Percentiles rank a stretch among this genome's conserved stretches.
Evolutionary conservation across 1,140 invertebrate genomes (phyloP).

Genomic region (Plodia interpunctella): DNA sequence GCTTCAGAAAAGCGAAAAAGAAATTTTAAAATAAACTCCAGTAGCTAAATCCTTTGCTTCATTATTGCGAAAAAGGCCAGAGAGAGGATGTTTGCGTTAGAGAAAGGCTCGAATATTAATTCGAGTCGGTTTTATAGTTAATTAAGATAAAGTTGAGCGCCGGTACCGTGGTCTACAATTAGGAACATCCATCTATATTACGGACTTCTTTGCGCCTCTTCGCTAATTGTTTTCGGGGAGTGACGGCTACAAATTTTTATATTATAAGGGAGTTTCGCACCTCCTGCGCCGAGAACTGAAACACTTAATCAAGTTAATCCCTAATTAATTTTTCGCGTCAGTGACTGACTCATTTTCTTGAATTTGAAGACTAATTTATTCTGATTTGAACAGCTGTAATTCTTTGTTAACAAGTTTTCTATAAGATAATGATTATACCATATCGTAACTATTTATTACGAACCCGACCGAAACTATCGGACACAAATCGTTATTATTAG

Average conservation of each 20-base stretch:
- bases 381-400: neutral
- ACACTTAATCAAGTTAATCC: neutral
- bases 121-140: neutral
- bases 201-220: neutral
- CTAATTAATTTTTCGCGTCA: neutral
- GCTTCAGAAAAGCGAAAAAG: neutral
- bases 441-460: too few species aligned
- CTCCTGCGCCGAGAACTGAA: neutral
- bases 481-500: too few species aligned
- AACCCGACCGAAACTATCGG: too few species aligned
- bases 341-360: neutral
- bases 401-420: neutral
- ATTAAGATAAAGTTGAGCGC: neutral
- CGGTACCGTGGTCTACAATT: neutral
- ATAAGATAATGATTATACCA: neutral
- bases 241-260: neutral
- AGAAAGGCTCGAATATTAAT: constrained; percentile 2
- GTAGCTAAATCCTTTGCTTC: neutral
- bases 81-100: neutral
- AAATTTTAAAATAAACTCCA: neutral
- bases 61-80: neutral
- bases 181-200: neutral
- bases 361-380: neutral
- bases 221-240: neutral
- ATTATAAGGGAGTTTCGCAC: neutral